A percentile compares a stretch with the other conserved stretches of the same genome.
Conservation (phyloP, 2,888 invertebrate genomes). For the Ecdyonurus torrentis region DNA sequence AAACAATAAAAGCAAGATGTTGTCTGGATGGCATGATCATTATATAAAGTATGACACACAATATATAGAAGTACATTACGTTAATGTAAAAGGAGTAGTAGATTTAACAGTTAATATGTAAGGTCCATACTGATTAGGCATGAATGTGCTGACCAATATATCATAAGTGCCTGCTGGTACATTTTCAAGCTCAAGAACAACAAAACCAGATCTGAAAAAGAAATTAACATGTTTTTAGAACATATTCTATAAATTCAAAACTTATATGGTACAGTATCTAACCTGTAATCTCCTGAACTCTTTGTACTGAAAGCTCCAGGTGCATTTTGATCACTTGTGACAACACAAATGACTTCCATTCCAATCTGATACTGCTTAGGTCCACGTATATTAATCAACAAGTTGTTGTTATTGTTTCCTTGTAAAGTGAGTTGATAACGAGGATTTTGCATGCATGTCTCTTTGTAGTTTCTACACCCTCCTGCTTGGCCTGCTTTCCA, state of each 20-base stretch:
- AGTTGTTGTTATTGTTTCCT: slow-evolving; percentile 35
- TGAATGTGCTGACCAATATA: slow-evolving; percentile 67
- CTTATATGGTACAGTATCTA: not conserved
- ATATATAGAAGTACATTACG: too few species aligned
- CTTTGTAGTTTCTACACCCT: slow-evolving; percentile 71
- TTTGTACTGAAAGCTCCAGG: slow-evolving; percentile 52
- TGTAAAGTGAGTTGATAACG: slow-evolving; percentile 55
- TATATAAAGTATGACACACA: too few species aligned
- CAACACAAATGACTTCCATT: slow-evolving; percentile 52
- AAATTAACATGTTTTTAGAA: not conserved
- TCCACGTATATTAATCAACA: slow-evolving; percentile 69
- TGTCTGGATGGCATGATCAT: too few species aligned
- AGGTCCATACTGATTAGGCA: slow-evolving; percentile 69
- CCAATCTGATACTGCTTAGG: slow-evolving; percentile 84
- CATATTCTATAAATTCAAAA: not conserved
- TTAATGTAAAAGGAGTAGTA: slow-evolving; percentile 27
- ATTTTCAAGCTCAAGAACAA: slow-evolving; percentile 56
- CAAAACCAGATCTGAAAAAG: slow-evolving; percentile 46
- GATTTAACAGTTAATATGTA: slow-evolving; percentile 71
- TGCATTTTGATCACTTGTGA: slow-evolving; percentile 36
- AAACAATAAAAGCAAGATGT: too few species aligned
- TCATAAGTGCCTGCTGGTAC: slow-evolving; percentile 69
- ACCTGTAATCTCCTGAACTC: slow-evolving; percentile 65
- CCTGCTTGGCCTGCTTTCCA: slow-evolving; percentile 71
- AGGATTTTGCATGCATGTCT: slow-evolving; percentile 61